Conservation (phyloP, 2,113 vertebrate species). For the Hepsetus odoe region DNA sequence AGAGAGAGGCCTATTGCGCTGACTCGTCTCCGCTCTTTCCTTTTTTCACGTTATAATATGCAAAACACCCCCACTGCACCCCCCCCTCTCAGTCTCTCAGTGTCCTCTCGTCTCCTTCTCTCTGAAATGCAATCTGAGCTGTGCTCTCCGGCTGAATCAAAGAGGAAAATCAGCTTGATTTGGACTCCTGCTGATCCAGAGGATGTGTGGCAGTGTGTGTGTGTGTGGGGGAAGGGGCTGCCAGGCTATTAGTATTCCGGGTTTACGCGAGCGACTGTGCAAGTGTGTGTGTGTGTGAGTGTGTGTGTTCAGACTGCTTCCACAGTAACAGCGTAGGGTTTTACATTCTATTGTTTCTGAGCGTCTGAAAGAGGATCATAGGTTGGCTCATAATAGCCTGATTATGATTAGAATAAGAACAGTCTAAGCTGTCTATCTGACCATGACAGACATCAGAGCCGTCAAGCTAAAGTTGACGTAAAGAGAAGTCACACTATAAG, state of each 20-base stretch:
- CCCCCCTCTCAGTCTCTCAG: constrained; percentile 57
- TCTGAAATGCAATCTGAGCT: constrained; percentile 88
- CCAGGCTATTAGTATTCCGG: constrained; percentile 45
- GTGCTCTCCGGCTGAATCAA: constrained; percentile 85
- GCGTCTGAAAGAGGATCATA: constrained; percentile 49
- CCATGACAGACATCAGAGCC: neutral
- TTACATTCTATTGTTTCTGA: constrained; percentile 52
- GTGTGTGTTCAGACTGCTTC: constrained; percentile 25
- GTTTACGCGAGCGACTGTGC: constrained; percentile 50
- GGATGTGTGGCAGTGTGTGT: constrained; percentile 55
- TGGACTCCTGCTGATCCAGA: constrained; percentile 84
- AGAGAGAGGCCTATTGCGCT: constrained; percentile 56
- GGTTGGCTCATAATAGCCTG: constrained; percentile 40
- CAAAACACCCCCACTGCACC: constrained; percentile 78
- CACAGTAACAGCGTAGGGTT: constrained; percentile 22
- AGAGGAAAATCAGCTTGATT: constrained; percentile 91
- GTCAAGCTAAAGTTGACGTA: neutral
- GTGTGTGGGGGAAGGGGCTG: constrained; percentile 27
- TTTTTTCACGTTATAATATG: constrained; percentile 83
- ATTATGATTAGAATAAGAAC: constrained; percentile 25
- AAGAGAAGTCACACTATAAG: neutral
- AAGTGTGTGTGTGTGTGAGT: constrained; percentile 51
- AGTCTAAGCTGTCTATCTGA: constrained; percentile 46
- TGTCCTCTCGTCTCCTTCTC: constrained; percentile 82
- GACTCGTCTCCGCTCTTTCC: constrained; percentile 72